Conservation (phyloP, 2,888 invertebrate genomes). For the Tanaodytes sp. region DNA sequence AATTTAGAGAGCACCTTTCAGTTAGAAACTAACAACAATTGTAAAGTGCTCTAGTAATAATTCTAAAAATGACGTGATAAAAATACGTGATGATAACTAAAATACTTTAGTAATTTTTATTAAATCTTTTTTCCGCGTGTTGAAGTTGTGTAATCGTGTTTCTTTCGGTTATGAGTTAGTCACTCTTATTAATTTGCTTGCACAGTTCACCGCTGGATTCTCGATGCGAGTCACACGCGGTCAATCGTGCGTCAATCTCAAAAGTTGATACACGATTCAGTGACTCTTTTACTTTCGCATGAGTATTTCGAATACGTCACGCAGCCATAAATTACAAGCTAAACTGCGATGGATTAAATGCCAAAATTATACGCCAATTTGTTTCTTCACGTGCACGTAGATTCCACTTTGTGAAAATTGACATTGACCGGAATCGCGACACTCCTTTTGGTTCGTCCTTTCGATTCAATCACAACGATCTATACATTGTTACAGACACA, state of each 20-base stretch:
- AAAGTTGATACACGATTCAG: slow-evolving; percentile 36
- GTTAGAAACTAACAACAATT: too few species aligned
- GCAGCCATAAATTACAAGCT: slow-evolving; percentile 28
- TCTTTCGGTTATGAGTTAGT: slow-evolving; percentile 55
- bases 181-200: slow-evolving; percentile 58
- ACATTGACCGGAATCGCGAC: too few species aligned
- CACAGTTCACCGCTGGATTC: slow-evolving; percentile 58
- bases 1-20: too few species aligned
- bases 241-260: slow-evolving; percentile 41
- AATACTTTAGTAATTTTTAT: too few species aligned
- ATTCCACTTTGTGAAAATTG: too few species aligned
- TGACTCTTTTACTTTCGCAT: slow-evolving; percentile 33
- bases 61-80: too few species aligned
- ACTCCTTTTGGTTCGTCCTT: too few species aligned
- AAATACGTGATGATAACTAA: too few species aligned
- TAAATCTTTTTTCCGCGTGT: too few species aligned
- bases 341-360: background rate
- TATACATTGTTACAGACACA: slow-evolving; percentile 66
- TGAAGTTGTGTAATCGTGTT: too few species aligned
- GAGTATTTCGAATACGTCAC: slow-evolving; percentile 27
- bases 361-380: slow-evolving; percentile 27
- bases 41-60: too few species aligned
- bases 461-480: too few species aligned
- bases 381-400: background rate
- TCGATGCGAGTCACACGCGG: slow-evolving; percentile 29